phyloP scores from a whole-genome alignment of 2,888 invertebrate species.

The Scaptomyza flava region DNA sequence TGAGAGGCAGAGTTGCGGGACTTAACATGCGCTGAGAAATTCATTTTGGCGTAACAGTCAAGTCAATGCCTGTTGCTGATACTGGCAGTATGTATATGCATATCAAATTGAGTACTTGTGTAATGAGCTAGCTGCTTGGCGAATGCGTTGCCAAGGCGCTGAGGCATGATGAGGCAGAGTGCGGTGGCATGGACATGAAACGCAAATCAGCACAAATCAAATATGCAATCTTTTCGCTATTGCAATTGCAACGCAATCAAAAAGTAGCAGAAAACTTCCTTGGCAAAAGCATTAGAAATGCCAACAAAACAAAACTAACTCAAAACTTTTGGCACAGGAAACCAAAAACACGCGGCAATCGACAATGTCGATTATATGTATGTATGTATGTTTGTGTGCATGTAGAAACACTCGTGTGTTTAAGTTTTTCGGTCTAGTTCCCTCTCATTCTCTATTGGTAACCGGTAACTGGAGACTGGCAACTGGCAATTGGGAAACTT shows the following conservation, averaged over 20 bases:
- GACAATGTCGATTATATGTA: constrained; percentile 55
- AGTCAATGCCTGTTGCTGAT: constrained; percentile 27
- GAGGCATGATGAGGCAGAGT: neutral
- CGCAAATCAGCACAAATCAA: constrained; percentile 56
- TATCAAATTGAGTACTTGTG: constrained; percentile 41
- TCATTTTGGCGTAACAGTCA: constrained; percentile 8
- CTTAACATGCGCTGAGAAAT: constrained; percentile 17
- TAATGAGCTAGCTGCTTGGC: constrained; percentile 38
- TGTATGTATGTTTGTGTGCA: constrained; percentile 1
- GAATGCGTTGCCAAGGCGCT: constrained; percentile 36
- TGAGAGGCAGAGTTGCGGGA: neutral
- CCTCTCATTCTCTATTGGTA: neutral
- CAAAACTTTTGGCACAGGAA: constrained; percentile 45
- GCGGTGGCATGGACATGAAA: constrained; percentile 24
- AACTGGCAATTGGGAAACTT: constrained; percentile 18
- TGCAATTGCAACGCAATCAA: constrained; percentile 53
- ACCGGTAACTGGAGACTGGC: constrained; percentile 7
- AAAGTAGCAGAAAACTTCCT: constrained; percentile 44
- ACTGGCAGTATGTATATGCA: constrained; percentile 33
- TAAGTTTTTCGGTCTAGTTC: constrained; percentile 24
- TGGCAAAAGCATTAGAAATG: constrained; percentile 53
- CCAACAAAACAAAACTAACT: constrained; percentile 58
- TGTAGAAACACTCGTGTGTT: constrained; percentile 21
- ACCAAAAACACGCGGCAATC: constrained; percentile 60
- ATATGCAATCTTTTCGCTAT: constrained; percentile 56